Base-by-base conservation (phyloP, 30 jellyfish, hydroid and myxozoan species). In the Turritopsis dohrnii region DNA sequence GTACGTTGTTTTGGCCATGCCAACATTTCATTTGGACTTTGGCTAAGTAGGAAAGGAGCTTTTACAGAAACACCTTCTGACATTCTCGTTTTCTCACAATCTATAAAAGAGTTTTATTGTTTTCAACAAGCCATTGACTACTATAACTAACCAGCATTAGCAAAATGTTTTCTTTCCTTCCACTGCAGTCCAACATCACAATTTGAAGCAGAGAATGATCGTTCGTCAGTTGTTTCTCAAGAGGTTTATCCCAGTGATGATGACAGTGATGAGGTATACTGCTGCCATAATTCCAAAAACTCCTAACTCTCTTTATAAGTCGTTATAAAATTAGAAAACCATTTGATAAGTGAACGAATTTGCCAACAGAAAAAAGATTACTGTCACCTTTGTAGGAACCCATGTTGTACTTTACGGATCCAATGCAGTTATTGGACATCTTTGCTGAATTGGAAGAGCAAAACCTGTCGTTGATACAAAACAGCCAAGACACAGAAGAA, bases 401-500 rank as follows among this genome's bases (percentile, higher is more conserved):
- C 21, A 89, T 83, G 81, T 74, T 92, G 71, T 92, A 65, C 71
- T 92, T 92, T 89, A 66, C 26, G 29, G 89, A 88, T 54, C 96
- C 97, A 13, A 4, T 80, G 76, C 97, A 92, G 71, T 86, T 92
- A 65, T 79, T 92, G 65, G 97, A 92, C 22, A 87, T 92, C 8
- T 92, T 92, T 82, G 82, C 97, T 1, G 97, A 92, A 24, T 71
- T 92, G 71, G 97, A 92, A 54, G 97, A 92, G 89, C 97, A 92
- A 79, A 92, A 92, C 79, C 73, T 92, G 52, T 92, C 97, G 31
- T 65, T 92, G 87, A 92, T 92, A 66, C 97, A 86, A 82, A 92
- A 92, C 81, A 87, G 96, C 30, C 97, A 92, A 75, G 97, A 92
- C 79, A 92, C 97, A 17, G 97, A 92, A 74, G 97, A 92, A 84